These are phyloP conservation scores for Phoxinus phoxinus DNA, from an alignment of 2,113 vertebrate genomes.

Conservation along the genomic window DNA sequence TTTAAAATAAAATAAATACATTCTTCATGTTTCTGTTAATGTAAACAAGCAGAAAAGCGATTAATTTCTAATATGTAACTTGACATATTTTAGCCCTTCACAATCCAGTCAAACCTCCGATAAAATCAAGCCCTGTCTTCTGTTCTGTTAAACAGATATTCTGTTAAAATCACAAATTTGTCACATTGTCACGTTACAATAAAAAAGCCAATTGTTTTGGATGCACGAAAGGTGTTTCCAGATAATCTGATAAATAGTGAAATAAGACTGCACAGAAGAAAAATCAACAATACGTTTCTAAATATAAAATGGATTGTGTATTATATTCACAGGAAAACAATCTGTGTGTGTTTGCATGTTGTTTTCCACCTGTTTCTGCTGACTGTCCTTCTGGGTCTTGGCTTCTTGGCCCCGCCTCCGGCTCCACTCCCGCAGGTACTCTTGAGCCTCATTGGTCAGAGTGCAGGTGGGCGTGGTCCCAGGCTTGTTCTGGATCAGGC, in stretches of 20 bases:
- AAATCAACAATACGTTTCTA: neutral
- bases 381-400: constrained; percentile 74
- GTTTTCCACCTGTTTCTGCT: constrained; percentile 73
- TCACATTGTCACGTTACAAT: neutral
- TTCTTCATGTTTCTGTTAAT: neutral
- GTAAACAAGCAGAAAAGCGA: neutral
- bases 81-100: neutral
- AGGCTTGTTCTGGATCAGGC: constrained; percentile 74
- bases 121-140: neutral
- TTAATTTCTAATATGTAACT: neutral
- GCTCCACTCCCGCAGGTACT: constrained; percentile 77
- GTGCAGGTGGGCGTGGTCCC: constrained; percentile 46
- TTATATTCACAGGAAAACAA: too few relatives aligned
- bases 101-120: neutral
- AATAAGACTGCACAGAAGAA: neutral
- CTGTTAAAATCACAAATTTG: neutral
- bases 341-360: too few relatives aligned
- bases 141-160: too few relatives aligned
- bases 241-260: neutral
- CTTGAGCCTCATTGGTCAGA: constrained; percentile 71
- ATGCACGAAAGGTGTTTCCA: neutral
- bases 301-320: too few relatives aligned
- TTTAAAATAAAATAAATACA: neutral
- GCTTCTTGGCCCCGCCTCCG: constrained; percentile 73
- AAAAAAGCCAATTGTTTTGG: neutral